Percentiles rank a stretch among this genome's conserved stretches.
phyloP scores from a whole-genome alignment of 64 coral and sea anemone species.

The Dendronephthya gigantea region DNA sequence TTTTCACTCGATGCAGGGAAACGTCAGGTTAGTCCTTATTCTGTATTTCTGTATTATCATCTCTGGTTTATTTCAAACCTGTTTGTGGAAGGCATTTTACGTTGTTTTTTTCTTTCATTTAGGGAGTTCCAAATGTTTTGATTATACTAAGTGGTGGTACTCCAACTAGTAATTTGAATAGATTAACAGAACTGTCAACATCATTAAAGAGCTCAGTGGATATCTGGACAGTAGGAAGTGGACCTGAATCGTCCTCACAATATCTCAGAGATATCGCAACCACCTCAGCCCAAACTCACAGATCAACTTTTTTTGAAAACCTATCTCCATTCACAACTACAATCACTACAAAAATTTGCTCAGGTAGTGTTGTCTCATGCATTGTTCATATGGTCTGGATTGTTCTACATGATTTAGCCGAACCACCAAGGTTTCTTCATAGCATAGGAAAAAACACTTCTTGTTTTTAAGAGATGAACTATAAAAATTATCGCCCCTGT shows the following conservation, averaged over 20 bases:
- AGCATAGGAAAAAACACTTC: too few species aligned
- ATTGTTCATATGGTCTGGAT: too few species aligned
- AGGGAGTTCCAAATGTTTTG: not conserved
- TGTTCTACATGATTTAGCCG: too few species aligned
- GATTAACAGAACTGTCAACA: not conserved
- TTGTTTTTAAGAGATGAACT: too few species aligned
- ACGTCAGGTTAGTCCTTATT: not conserved
- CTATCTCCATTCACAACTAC: not conserved
- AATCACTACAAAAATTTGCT: not conserved
- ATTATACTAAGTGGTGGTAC: slow-evolving; percentile 5
- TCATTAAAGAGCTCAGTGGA: not conserved
- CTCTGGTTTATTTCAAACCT: too few species aligned
- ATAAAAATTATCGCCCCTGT: too few species aligned
- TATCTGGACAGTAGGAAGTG: slow-evolving; percentile 16
- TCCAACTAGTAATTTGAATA: not conserved
- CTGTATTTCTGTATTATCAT: too few species aligned
- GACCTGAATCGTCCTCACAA: not conserved
- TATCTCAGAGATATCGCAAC: not conserved
- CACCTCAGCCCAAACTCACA: not conserved
- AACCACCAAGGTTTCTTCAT: too few species aligned
- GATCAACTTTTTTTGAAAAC: not conserved
- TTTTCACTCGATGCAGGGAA: not conserved
- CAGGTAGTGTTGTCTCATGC: not conserved
- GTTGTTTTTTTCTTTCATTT: not conserved
- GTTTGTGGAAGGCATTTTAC: not conserved